Conservation (phyloP, 1,140 invertebrate genomes). For the Tachypleus tridentatus region DNA sequence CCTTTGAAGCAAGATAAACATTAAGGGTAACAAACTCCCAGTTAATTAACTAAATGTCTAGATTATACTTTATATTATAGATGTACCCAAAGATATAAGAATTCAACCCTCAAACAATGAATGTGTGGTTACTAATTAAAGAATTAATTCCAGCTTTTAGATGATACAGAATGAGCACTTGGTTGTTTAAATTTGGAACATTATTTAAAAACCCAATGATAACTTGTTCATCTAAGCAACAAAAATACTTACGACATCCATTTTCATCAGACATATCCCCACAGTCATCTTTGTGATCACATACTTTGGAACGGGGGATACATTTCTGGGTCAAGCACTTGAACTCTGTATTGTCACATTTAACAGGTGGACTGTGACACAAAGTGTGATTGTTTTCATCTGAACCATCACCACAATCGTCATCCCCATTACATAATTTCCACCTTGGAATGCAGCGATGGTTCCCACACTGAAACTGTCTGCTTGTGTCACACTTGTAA, state of each 20-base stretch:
- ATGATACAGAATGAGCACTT: too few relatives aligned
- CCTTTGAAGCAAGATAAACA: too few relatives aligned
- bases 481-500: slow-evolving; percentile 24
- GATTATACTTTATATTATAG: too few relatives aligned
- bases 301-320: slow-evolving; percentile 61
- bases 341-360: slow-evolving; percentile 68
- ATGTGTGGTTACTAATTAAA: too few relatives aligned
- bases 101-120: too few relatives aligned
- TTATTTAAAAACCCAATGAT: not conserved
- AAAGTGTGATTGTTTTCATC: slow-evolving; percentile 88
- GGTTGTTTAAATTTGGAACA: too few relatives aligned
- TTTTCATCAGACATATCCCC: slow-evolving; percentile 75
- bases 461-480: slow-evolving; percentile 80
- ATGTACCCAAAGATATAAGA: too few relatives aligned
- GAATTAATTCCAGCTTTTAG: too few relatives aligned
- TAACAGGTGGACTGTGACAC: slow-evolving; percentile 51
- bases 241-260: slow-evolving; percentile 61
- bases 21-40: too few relatives aligned
- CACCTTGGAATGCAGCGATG: slow-evolving; percentile 68
- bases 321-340: slow-evolving; percentile 89
- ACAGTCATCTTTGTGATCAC: slow-evolving; percentile 70
- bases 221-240: not conserved
- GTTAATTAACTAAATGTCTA: too few relatives aligned
- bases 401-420: slow-evolving; percentile 85
- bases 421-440: slow-evolving; percentile 74